phyloP scores from a whole-genome alignment of 2,113 vertebrate species.

The Macroglossus sobrinus region DNA sequence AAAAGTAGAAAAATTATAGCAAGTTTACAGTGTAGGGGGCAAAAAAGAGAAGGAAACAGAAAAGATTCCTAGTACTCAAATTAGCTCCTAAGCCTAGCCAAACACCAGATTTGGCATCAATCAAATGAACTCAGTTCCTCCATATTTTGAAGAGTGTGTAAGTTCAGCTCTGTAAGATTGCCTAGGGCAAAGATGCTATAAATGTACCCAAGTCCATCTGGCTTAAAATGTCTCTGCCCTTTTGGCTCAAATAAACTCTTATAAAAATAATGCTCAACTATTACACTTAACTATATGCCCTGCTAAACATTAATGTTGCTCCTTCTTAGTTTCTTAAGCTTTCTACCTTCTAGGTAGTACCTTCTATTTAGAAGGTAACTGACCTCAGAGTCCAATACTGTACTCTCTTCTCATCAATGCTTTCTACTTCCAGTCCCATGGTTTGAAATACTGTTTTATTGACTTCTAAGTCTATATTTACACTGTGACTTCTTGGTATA shows the following conservation, averaged over 20 bases:
- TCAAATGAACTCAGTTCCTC: slow-evolving; percentile 2
- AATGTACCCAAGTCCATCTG: slow-evolving; percentile 17
- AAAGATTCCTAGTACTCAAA: background rate
- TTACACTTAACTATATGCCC: background rate
- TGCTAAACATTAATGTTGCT: background rate
- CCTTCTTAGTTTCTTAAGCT: background rate
- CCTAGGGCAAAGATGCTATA: background rate
- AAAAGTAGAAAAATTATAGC: background rate
- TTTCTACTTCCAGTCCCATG: background rate
- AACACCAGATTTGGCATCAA: slow-evolving; percentile 16
- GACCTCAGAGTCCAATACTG: background rate
- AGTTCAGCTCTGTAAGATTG: background rate
- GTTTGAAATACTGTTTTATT: background rate
- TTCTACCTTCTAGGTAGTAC: background rate
- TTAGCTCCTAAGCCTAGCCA: background rate
- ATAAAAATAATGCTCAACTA: background rate
- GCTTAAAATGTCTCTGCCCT: slow-evolving; percentile 7
- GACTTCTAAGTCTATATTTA: background rate
- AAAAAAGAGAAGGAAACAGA: background rate
- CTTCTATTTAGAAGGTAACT: background rate
- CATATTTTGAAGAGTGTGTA: background rate
- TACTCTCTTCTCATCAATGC: background rate
- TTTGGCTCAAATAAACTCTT: too few species aligned
- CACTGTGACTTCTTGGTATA: background rate
- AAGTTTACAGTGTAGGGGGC: background rate